phyloP scores from a whole-genome alignment of 2,888 invertebrate genomes.

The Chelonus formosanus region DNA sequence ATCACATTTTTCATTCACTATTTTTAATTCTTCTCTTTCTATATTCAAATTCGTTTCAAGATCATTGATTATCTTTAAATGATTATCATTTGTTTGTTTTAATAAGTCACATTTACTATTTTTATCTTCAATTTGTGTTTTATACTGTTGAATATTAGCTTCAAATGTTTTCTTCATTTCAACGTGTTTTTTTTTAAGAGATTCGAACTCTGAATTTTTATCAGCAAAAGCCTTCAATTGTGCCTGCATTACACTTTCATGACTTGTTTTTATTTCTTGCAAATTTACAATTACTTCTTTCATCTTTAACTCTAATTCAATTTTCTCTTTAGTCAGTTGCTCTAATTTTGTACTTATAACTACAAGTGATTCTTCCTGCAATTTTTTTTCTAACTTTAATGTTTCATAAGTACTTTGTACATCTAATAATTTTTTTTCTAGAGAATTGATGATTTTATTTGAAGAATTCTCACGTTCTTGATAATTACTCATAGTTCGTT shows the following conservation, averaged over 20 bases:
- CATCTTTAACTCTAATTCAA: slow-evolving; percentile 47
- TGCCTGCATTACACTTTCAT: slow-evolving; percentile 47
- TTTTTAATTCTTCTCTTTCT: slow-evolving; percentile 35
- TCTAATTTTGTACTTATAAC: slow-evolving; percentile 43
- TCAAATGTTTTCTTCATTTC: slow-evolving; percentile 35
- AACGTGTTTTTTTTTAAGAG: slow-evolving; percentile 39
- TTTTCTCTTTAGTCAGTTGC: slow-evolving; percentile 40
- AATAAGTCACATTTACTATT: slow-evolving; percentile 28
- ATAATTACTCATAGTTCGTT: slow-evolving; percentile 1
- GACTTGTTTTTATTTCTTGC: slow-evolving; percentile 49
- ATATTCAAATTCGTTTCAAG: slow-evolving; percentile 37
- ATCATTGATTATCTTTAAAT: slow-evolving; percentile 36
- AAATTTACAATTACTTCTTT: slow-evolving; percentile 51
- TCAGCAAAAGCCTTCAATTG: slow-evolving; percentile 50
- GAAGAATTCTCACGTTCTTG: slow-evolving; percentile 24
- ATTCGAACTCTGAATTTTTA: slow-evolving; percentile 39
- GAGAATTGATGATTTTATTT: slow-evolving; percentile 21
- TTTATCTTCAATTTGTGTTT: slow-evolving; percentile 30
- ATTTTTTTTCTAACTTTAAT: slow-evolving; percentile 41
- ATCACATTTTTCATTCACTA: slow-evolving; percentile 33
- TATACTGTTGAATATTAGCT: slow-evolving; percentile 29
- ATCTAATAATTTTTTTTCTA: slow-evolving; percentile 35
- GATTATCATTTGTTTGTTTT: slow-evolving; percentile 33
- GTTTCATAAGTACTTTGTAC: slow-evolving; percentile 37
- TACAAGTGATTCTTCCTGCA: slow-evolving; percentile 44